Conservation (phyloP, 1,140 invertebrate genomes). For the Homalodisca vitripennis region DNA sequence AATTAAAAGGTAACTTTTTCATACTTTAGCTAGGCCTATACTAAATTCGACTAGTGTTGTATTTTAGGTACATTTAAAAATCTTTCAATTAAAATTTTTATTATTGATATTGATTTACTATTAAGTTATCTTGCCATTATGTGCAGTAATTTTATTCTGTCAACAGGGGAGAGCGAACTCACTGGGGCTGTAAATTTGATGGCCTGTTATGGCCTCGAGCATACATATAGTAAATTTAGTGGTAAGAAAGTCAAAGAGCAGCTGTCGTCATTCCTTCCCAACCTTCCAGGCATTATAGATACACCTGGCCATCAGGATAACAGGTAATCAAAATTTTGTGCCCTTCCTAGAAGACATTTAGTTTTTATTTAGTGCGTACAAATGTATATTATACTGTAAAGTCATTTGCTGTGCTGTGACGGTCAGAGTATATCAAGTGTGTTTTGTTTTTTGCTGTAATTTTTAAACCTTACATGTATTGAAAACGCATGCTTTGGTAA, state of each 20-base stretch:
- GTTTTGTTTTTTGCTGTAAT: no score
- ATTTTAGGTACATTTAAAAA: no score
- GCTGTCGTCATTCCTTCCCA: conserved; percentile 91
- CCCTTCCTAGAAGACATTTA: no score
- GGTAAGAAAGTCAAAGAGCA: conserved; percentile 97
- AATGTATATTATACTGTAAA: no score
- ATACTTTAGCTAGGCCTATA: no score
- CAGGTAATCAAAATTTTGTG: conserved; percentile 57
- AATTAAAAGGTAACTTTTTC: no score
- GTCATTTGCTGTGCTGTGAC: no score
- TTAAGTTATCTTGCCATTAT: neutral
- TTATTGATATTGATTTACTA: neutral
- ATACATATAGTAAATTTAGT: conserved; percentile 97
- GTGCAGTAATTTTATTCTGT: neutral
- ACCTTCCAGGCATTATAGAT: conserved; percentile 92
- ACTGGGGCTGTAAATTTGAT: conserved; percentile 97
- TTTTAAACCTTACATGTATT: no score
- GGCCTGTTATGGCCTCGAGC: conserved; percentile 92
- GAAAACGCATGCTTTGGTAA: no score
- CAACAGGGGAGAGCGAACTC: conserved; percentile 81
- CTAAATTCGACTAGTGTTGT: no score
- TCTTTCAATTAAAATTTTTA: neutral
- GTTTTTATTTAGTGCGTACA: no score
- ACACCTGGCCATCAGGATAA: conserved; percentile 74
- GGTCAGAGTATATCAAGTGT: no score